Conservation (phyloP, 2,797 vertebrate species). For the Apogon talboti region DNA sequence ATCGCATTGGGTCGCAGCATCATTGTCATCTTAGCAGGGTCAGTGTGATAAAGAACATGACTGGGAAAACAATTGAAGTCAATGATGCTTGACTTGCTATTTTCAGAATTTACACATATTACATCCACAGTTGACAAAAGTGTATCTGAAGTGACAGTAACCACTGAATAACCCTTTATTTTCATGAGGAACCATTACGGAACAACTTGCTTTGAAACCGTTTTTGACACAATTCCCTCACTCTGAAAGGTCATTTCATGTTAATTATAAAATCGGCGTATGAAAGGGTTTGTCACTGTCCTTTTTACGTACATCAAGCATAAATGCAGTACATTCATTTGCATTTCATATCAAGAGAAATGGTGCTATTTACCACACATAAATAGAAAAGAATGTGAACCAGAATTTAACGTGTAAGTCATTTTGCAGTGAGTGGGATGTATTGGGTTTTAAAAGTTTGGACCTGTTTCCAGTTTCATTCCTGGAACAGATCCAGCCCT, state of each 20-base stretch:
- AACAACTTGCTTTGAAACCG: neutral
- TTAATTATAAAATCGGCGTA: neutral
- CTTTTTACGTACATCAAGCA: slow-evolving; percentile 7
- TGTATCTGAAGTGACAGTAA: slow-evolving; percentile 9
- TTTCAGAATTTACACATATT: slow-evolving; percentile 20
- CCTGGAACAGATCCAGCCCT: slow-evolving; percentile 19
- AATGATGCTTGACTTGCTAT: slow-evolving; percentile 19
- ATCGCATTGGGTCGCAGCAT: slow-evolving; percentile 40
- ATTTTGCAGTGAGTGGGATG: slow-evolving; percentile 5
- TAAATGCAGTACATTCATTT: slow-evolving; percentile 30
- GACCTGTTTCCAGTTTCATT: slow-evolving; percentile 27
- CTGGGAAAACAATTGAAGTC: slow-evolving; percentile 33
- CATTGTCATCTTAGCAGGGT: slow-evolving; percentile 49
- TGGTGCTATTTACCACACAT: slow-evolving; percentile 22
- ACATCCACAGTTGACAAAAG: slow-evolving; percentile 4
- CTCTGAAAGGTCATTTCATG: slow-evolving; percentile 9
- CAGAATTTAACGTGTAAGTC: neutral
- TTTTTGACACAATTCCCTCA: slow-evolving; percentile 1
- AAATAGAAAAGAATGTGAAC: neutral
- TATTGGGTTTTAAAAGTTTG: slow-evolving; percentile 11
- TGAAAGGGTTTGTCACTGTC: slow-evolving; percentile 11
- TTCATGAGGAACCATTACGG: slow-evolving; percentile 1
- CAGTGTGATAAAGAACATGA: slow-evolving; percentile 17
- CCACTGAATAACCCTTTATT: neutral
- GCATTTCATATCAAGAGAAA: slow-evolving; percentile 31